A percentile compares a stretch with the other conserved stretches of the same genome.
Conservation (phyloP, 2,888 invertebrate genomes). For the Notocelia uddmanniana region DNA sequence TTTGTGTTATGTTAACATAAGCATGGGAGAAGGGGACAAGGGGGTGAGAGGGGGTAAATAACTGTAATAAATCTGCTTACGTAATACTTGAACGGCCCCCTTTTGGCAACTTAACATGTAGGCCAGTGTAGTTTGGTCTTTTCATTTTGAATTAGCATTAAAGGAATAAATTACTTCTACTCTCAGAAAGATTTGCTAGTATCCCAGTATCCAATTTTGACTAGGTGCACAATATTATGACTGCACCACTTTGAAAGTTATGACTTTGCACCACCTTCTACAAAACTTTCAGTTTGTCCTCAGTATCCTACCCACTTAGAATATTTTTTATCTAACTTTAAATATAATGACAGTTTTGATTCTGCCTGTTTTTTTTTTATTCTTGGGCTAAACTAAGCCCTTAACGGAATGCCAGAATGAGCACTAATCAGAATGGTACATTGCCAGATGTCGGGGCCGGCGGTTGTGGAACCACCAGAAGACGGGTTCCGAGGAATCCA, state of each 20-base stretch:
- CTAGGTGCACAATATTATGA: not conserved
- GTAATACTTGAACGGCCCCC: no score
- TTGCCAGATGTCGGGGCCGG: slow-evolving; percentile 42
- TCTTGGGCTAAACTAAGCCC: not conserved
- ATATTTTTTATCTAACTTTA: no score
- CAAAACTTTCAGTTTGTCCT: no score
- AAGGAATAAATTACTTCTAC: not conserved
- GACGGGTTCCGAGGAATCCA: slow-evolving; percentile 34
- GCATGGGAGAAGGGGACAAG: no score
- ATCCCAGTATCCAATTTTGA: not conserved
- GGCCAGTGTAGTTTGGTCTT: not conserved
- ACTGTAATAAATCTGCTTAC: no score
- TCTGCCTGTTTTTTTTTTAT: not conserved
- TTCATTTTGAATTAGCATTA: not conserved
- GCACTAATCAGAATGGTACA: slow-evolving; percentile 43
- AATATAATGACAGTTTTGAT: no score
- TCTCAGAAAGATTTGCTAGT: not conserved
- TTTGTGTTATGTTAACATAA: no score
- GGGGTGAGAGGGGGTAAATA: no score
- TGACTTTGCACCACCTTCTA: no score
- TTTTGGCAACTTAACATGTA: no score
- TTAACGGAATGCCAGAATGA: slow-evolving; percentile 27
- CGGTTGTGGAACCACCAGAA: slow-evolving; percentile 39
- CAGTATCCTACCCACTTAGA: no score
- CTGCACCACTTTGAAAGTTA: no score